Evolutionary conservation across 23 tunicate genomes (phyloP), one percentile per base, ranked within the genome.

Genomic region (Ascidia mentula): DNA sequence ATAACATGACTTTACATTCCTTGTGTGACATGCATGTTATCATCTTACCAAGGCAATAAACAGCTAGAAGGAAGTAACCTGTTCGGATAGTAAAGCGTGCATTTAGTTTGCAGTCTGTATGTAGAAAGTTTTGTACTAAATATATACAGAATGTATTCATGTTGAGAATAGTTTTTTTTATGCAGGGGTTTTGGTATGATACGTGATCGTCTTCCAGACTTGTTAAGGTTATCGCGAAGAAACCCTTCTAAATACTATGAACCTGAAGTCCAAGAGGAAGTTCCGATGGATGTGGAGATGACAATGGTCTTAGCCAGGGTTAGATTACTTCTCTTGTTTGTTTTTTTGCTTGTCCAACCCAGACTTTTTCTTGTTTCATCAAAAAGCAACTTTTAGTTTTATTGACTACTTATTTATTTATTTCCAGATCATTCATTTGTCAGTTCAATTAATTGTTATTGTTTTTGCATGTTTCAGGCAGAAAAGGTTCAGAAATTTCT

Each of bases 191-290:
- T 53, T 53, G 65, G 65, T 53, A 53, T 53, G 95, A 83, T 79
- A 26, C 71, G 78, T 40, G 88, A 89, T 74, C 80, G 95, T 46
- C 53, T 89, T 77, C 95, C 95, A 0, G 95, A 89, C 75, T 74
- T 89, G 24, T 4, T 89, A 24, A 22, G 59, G 37, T 82, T 89
- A 36, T 81, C 88, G 7, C 74, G 59, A 36, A 38, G 31, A 18
- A 26, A 89, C 36, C 95, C 95, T 12, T 32, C 59, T 12, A 39
- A 36, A 26, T 89, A 89, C 74, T 32, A 69, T 38, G 95, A 89
- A 35, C 95, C 95, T 4, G 95, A 89, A 79, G 22, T 17, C 18
- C 88, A 89, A 8, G 84, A 83, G 45, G 95, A 89, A 59, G 85
- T 89, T 6, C 88, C 95, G 6, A 39, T 89, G 72, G 46, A 72